Conservation (phyloP, 2,113 vertebrate genomes). For the Turdus rufiventris region DNA sequence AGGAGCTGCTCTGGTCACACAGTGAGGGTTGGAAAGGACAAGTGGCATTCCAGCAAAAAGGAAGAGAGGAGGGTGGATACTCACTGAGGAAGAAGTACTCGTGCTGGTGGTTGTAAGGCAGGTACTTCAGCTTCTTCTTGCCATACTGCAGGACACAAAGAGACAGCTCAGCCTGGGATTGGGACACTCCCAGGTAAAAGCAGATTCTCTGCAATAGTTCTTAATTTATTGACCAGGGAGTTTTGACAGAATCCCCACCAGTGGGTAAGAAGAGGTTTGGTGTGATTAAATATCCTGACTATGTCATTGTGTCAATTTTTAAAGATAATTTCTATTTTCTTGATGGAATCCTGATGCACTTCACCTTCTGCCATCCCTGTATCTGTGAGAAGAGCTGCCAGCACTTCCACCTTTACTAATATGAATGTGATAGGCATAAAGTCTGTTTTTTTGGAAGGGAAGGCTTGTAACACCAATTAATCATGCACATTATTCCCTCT, state of each 20-base stretch:
- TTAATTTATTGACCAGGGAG: not conserved
- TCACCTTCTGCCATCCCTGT: not conserved
- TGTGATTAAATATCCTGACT: not conserved
- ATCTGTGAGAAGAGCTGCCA: not conserved
- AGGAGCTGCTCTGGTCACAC: not conserved
- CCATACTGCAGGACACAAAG: constrained; percentile 79
- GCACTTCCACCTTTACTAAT: not conserved
- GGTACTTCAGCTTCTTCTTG: constrained; percentile 87
- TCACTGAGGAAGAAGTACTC: constrained; percentile 93
- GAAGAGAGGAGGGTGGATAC: constrained; percentile 5
- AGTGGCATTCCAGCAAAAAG: not conserved
- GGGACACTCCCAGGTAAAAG: not conserved
- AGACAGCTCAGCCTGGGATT: not conserved
- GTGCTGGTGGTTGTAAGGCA: constrained; percentile 91
- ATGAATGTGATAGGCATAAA: not conserved
- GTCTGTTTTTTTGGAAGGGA: not conserved
- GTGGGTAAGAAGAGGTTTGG: not conserved
- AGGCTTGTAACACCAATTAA: not conserved
- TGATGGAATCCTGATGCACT: not conserved
- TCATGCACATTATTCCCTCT: not conserved
- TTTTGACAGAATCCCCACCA: not conserved
- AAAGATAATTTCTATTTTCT: not conserved
- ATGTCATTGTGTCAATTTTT: not conserved
- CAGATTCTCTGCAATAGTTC: not conserved
- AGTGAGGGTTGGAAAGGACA: not conserved